Base-by-base conservation (phyloP, 2,888 invertebrate genomes). In the Chrysomela aeneicollis region DNA sequence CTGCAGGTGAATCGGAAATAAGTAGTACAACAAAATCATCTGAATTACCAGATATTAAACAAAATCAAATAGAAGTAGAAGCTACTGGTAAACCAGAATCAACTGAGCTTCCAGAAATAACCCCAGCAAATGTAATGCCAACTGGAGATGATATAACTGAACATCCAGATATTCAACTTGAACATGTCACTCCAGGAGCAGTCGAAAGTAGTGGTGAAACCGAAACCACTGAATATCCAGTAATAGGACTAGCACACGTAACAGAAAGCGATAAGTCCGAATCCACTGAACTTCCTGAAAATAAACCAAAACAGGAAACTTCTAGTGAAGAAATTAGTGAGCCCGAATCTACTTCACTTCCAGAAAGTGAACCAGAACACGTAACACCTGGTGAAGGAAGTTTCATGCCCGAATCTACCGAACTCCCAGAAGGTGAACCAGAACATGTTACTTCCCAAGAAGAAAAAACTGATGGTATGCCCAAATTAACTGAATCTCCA, bases 271-370 rank as follows among this genome's bases (percentile, higher is more conserved):
- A 12, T 42, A 12, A 59, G 32, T 15, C 59, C 15, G 30, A 32
- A 17, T 63, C 68, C n/a, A 68, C 73, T 59, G 70, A 71, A 66
- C 12, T 15, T 12, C 42, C 42, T n/a, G 66, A 70, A 52, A 68
- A 71, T 59, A 73, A 77, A 42, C 15, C n/a, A 42, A 15, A 42
- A 15, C 42, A 15, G 1, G 15, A 15, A 8, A n/a, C n/a, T 42
- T 15, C 42, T 15, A 3, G 4, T 15, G 42, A 42, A 42, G 42
- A 15, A 10, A 15, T n/a, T 42, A 15, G 42, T 42, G 42, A 42
- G 42, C 42, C n/a, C 17, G 32, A 52, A 22, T 19, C 52, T 6
- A 37, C 64, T 17, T 53, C 61, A 47, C 8, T 59, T 52, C 59
- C 64, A 61, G 65, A 63, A 5, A 42, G n/a, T 52, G 55, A 30